Evolutionary conservation across 2,888 invertebrate genomes (phyloP).

Genomic region (Coenonympha glycerion): DNA sequence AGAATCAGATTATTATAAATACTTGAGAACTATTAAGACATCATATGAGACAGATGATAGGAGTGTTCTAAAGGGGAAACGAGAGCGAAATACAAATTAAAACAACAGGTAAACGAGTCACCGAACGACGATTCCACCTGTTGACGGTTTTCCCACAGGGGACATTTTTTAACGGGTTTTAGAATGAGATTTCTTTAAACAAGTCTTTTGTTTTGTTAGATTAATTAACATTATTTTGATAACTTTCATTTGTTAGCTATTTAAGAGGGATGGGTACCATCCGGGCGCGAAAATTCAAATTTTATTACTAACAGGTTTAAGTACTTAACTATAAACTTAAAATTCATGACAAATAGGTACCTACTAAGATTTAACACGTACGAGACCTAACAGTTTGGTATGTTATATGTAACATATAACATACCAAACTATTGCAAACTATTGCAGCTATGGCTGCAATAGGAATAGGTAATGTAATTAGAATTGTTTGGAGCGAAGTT

Average conservation of each 20-base stretch:
- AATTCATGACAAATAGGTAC: too few relatives aligned
- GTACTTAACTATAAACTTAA: too few relatives aligned
- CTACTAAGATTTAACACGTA: too few relatives aligned
- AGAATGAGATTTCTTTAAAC: slow-evolving; percentile 5
- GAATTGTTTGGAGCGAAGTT: too few relatives aligned
- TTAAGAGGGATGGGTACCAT: too few relatives aligned
- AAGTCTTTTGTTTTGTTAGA: not conserved
- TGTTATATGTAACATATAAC: too few relatives aligned
- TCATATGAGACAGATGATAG: slow-evolving; percentile 11
- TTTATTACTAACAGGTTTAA: too few relatives aligned
- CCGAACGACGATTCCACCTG: not conserved
- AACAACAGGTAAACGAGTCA: slow-evolving; percentile 24
- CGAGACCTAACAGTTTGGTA: too few relatives aligned
- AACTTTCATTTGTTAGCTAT: not conserved
- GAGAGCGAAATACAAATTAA: slow-evolving; percentile 18
- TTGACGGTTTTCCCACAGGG: slow-evolving; percentile 19
- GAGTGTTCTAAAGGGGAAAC: not conserved
- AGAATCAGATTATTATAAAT: slow-evolving; percentile 16
- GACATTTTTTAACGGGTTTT: slow-evolving; percentile 16
- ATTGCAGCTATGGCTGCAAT: too few relatives aligned
- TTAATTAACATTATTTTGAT: not conserved
- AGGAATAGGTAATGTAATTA: too few relatives aligned
- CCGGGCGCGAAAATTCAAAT: too few relatives aligned
- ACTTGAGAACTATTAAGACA: slow-evolving; percentile 13
- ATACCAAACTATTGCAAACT: too few relatives aligned